Conservation (phyloP, 2,797 vertebrate species). For the Chromobotia macracanthus region DNA sequence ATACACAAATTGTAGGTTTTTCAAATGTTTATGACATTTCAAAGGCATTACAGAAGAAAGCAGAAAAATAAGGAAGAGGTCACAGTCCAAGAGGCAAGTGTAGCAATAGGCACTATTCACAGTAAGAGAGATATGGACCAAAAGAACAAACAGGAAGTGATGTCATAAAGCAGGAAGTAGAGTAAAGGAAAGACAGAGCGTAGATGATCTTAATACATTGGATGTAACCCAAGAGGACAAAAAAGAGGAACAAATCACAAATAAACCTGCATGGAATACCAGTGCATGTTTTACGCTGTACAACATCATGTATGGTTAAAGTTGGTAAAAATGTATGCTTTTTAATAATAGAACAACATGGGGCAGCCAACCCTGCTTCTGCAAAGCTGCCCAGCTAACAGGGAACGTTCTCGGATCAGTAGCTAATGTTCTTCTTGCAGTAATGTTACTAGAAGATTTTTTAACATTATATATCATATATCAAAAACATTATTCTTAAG, state of each 20-base stretch:
- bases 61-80: slow-evolving; percentile 22
- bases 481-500: no score
- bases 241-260: not conserved
- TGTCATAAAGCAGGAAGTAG: not conserved
- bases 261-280: not conserved
- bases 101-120: slow-evolving; percentile 58
- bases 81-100: slow-evolving; percentile 23
- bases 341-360: no score
- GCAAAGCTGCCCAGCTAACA: no score
- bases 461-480: no score
- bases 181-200: not conserved
- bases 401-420: no score
- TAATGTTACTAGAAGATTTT: no score
- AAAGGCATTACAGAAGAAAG: no score
- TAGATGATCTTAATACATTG: not conserved
- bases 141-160: not conserved
- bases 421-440: no score
- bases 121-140: slow-evolving; percentile 3
- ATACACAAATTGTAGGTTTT: not conserved
- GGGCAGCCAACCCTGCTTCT: no score
- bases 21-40: not conserved
- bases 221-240: not conserved
- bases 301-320: no score
- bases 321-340: no score
- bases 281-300: no score